A percentile compares a stretch with the other conserved stretches of the same genome.
Conservation (phyloP, 2,113 vertebrate species). For the Andinoacara biseriatus region DNA sequence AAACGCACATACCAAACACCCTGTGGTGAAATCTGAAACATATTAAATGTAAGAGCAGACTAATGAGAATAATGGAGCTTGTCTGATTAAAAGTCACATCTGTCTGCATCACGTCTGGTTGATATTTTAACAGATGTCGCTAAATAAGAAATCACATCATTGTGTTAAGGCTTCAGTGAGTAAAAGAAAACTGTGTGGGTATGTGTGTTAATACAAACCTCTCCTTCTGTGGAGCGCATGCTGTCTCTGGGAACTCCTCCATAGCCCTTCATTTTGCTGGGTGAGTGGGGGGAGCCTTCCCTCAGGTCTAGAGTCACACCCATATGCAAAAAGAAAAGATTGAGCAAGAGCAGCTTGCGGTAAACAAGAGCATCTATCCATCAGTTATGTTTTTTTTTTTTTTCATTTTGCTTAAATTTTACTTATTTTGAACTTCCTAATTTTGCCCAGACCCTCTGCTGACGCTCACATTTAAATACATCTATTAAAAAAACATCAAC, state of each 20-base stretch:
- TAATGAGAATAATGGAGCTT: neutral
- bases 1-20: slow-evolving; percentile 14
- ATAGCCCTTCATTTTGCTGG: slow-evolving; percentile 81
- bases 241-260: slow-evolving; percentile 81
- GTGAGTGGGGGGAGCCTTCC: slow-evolving; percentile 44
- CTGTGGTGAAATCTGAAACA: slow-evolving; percentile 28
- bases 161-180: neutral
- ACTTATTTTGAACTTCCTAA: neutral
- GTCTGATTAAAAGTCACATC: slow-evolving; percentile 3
- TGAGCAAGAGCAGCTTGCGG: neutral
- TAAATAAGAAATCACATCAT: neutral
- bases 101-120: neutral
- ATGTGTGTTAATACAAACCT: slow-evolving; percentile 84
- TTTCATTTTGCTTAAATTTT: neutral
- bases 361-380: neutral
- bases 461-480: neutral
- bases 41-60: neutral
- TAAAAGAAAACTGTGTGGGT: neutral
- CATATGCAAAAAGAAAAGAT: neutral
- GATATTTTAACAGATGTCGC: slow-evolving; percentile 11
- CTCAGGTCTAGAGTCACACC: slow-evolving; percentile 46
- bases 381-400: accelerated
- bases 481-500: slow-evolving; percentile 23
- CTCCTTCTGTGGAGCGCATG: slow-evolving; percentile 86
- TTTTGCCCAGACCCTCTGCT: neutral